Evolutionary conservation across 2,888 invertebrate genomes (phyloP).

Genomic region (Furcula furcula): DNA sequence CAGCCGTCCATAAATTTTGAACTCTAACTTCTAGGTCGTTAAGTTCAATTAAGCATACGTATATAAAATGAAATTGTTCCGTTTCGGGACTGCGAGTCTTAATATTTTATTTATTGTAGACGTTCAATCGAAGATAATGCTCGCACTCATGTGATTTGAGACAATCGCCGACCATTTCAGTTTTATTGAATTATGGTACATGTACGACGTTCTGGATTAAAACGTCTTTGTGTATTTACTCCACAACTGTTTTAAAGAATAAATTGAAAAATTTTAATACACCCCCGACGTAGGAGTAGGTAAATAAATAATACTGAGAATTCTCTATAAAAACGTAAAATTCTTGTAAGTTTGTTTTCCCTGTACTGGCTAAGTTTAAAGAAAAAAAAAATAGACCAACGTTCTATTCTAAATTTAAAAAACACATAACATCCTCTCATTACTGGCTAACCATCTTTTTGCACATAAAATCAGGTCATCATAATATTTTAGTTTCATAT

Average conservation of each 20-base stretch:
- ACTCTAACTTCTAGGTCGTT: conserved; percentile 29
- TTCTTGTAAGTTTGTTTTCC: too few species aligned
- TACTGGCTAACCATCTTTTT: conserved; percentile 3
- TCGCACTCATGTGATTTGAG: conserved; percentile 71
- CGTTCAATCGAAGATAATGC: conserved; percentile 77
- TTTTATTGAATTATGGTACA: conserved; percentile 68
- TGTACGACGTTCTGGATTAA: conserved; percentile 19
- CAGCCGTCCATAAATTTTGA: conserved; percentile 26
- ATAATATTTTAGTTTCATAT: conserved; percentile 27
- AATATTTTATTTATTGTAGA: conserved; percentile 36
- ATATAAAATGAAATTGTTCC: conserved; percentile 37
- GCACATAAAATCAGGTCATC: conserved; percentile 20
- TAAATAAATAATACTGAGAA: not conserved
- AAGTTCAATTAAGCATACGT: conserved; percentile 28
- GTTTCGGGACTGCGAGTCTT: conserved; percentile 15
- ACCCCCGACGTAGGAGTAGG: too few species aligned
- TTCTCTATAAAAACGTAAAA: not conserved
- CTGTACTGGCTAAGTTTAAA: not conserved
- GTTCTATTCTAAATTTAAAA: conserved; percentile 1
- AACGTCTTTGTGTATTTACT: not conserved
- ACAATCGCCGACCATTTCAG: conserved; percentile 66
- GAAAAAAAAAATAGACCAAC: not conserved
- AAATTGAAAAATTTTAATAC: too few species aligned
- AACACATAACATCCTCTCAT: conserved; percentile 12
- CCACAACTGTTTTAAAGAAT: too few species aligned